Evolutionary conservation across 2,113 vertebrate species (phyloP).

Genomic region (Holacanthus passer): DNA sequence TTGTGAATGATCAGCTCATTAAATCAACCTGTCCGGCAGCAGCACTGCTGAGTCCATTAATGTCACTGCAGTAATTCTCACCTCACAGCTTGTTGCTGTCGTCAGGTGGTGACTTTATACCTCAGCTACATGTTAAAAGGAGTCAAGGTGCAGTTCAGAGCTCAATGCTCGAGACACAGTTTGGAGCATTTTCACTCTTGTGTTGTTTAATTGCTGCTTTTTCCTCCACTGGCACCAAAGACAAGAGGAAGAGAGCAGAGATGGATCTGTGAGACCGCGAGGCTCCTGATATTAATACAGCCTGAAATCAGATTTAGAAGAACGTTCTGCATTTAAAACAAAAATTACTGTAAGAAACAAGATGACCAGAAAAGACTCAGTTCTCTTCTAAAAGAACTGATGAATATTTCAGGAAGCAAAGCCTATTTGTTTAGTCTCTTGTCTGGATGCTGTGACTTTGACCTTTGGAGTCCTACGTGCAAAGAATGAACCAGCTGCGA

Average conservation of each 20-base stretch:
- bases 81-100: neutral
- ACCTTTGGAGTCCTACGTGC: neutral
- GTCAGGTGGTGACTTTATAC: neutral
- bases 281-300: neutral
- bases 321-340: neutral
- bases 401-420: slow-evolving; percentile 14
- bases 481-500: neutral
- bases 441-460: neutral
- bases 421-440: neutral
- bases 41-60: neutral
- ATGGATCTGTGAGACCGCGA: neutral
- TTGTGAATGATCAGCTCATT: neutral
- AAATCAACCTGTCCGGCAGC: neutral
- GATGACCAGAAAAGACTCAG: neutral
- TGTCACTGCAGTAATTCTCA: neutral
- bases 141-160: neutral
- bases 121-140: neutral
- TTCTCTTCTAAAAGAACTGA: neutral
- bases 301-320: neutral
- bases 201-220: neutral
- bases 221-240: neutral
- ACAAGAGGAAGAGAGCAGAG: neutral
- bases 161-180: neutral
- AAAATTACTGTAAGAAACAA: neutral
- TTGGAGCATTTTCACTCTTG: neutral